Evolutionary conservation across 2,797 vertebrate species (phyloP), one percentile per base, ranked within the genome.

Genomic region (Macroramphosus scolopax): DNA sequence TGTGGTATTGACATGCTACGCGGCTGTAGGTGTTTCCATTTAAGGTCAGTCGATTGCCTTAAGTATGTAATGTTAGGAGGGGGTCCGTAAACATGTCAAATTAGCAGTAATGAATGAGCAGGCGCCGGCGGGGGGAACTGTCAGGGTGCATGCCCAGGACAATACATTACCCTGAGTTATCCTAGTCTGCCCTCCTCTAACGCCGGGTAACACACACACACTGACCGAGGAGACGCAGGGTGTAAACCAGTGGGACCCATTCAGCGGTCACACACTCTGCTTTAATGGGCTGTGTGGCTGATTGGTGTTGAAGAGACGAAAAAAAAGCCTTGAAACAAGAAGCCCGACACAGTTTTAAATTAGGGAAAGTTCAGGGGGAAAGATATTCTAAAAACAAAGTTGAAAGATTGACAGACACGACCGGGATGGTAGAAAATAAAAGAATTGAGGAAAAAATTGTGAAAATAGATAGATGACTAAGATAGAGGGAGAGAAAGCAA

Each of bases 21-120:
- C 48, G 31, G 79, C 79, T 83, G 79, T 81, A 87, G 87, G 87
- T 87, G 87, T 86, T 89, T 87, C 83, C 78, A 87, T 88, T 89
- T 89, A 87, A 85, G 81, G 74, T 84, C 83, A 87, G 85, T 89
- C 86, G 84, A 89, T 89, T 75, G 82, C 80, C 75, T 85, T 89
- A 89, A 89, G 88, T 89, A 86, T 89, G 82, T 89, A 86, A 88
- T 87, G 83, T 87, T 85, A 82, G 86, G 79, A 83, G 80, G 84
- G 83, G 82, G 85, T 86, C 81, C 65, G 86, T 89, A 89, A 89
- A 89, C 87, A 87, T 79, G 87, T 89, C 86, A 89, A 89, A 89
- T 89, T 88, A 89, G 86, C 66, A 78, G 76, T 89, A 89, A 89
- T 89, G 86, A 89, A 89, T 87, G 78, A 84, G 77, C 80, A 72